These are phyloP conservation scores for Barypeithes pellucidus DNA, from an alignment of 2,888 invertebrate genomes.

Conservation along the genomic window DNA sequence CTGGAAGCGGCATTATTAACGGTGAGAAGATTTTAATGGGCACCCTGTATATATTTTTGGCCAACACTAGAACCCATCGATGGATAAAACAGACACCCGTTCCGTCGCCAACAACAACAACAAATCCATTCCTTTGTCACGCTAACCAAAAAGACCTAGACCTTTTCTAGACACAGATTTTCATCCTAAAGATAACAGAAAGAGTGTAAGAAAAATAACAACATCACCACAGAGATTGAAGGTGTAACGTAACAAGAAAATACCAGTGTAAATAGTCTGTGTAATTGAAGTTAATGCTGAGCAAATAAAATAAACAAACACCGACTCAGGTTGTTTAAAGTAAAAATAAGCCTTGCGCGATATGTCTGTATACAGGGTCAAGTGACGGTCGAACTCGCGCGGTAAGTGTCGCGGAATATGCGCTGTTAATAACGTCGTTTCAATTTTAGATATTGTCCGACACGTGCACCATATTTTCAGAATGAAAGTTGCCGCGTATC, in stretches of 20 bases:
- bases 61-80: too few species aligned
- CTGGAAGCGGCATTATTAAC: too few species aligned
- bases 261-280: conserved; percentile 37
- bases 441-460: too few species aligned
- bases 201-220: conserved; percentile 15
- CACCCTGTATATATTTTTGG: too few species aligned
- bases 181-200: conserved; percentile 23
- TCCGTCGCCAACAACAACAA: conserved; percentile 6
- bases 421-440: too few species aligned
- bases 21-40: too few species aligned
- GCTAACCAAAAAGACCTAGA: conserved; percentile 18
- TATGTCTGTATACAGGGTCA: neutral
- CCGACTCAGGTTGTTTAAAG: conserved; percentile 28
- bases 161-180: conserved; percentile 29
- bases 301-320: conserved; percentile 52
- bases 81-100: neutral
- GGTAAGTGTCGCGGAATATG: too few species aligned
- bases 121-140: too few species aligned
- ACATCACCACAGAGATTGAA: conserved; percentile 4
- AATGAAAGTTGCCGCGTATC: neutral
- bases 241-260: conserved; percentile 35
- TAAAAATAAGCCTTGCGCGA: neutral
- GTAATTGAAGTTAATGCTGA: conserved; percentile 45
- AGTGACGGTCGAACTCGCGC: neutral
- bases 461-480: neutral